A percentile compares a stretch with the other conserved stretches of the same genome.
These are phyloP conservation scores for Talpa occidentalis DNA, from an alignment of 2,113 vertebrate species.

Conservation along the genomic window DNA sequence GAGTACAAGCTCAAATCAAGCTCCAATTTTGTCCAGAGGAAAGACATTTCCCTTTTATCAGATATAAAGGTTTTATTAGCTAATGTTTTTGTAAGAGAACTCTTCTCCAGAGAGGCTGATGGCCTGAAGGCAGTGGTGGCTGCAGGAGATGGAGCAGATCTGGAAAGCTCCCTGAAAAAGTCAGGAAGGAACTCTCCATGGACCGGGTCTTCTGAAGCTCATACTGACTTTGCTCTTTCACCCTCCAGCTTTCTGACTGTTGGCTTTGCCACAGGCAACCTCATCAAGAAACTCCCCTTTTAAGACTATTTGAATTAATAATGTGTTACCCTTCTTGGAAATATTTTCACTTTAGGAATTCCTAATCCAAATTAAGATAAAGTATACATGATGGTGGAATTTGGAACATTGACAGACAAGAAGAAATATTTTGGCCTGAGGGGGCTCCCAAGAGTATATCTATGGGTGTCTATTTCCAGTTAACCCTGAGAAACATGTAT, in stretches of 20 bases:
- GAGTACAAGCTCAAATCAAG: not conserved
- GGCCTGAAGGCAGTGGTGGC: not conserved
- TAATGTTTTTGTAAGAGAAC: not conserved
- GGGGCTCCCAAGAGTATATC: not conserved
- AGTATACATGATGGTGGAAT: not conserved
- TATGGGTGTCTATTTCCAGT: not conserved
- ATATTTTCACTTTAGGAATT: not conserved
- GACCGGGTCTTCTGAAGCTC: not conserved
- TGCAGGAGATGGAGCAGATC: not conserved
- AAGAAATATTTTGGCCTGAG: not conserved
- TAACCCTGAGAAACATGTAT: not conserved
- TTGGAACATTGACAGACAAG: not conserved
- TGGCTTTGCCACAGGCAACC: not conserved
- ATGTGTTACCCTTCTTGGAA: not conserved
- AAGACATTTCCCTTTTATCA: not conserved
- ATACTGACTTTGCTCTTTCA: not conserved
- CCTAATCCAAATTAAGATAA: constrained; percentile 55
- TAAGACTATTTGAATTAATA: not conserved
- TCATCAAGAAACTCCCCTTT: not conserved
- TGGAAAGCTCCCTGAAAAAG: not conserved
- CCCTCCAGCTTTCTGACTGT: not conserved
- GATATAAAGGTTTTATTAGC: not conserved
- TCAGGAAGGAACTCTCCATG: not conserved
- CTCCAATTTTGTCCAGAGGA: not conserved
- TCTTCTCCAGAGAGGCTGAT: not conserved